Evolutionary conservation across 35 echinoderm and acorn worm genomes (phyloP), one percentile per base, ranked within the genome.

Genomic region (Diadema setosum): DNA sequence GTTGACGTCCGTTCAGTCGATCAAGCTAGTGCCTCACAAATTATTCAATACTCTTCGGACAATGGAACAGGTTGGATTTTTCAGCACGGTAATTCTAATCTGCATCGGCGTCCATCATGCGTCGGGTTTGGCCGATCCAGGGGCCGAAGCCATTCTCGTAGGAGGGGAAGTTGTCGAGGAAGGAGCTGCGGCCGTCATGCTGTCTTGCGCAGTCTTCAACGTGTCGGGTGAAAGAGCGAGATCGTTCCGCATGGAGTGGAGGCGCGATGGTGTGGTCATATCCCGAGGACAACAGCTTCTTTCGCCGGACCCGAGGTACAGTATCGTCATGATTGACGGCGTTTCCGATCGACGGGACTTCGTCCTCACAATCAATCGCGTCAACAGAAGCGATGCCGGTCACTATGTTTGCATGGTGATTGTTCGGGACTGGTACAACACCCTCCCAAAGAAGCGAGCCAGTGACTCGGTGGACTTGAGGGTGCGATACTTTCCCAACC

Each of bases 201-300:
- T 78, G 0, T 78, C 73, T 2, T 78, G 73, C 40, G 73, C 73
- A 16, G 34, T 78, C 40, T 78, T 42, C 73, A 78, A 78, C 30
- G 73, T 78, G 7, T 78, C 73, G 0, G 73, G 73, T 8, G 73
- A 78, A 44, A 34, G 73, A n/a, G 73, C 73, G 24, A 78, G n/a
- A 36, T 35, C 73, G 40, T 78, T 78, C 37, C 73, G 73, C 8
- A 78, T 78, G 73, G 73, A 78, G 44, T 78, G 73, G 73, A 26
- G 73, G 44, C 73, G 73, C 40, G 73, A 78, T 24, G 73, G 73
- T 7, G 34, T 78, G 14, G 73, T 78, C n/a, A 25, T 78, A 41
- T 41, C 73, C 27, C 73, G 73, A 9, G 73, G 73, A 17, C 16
- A 39, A 42, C 73, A 41, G 5, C 35, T 78, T 78, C 39, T 78